Conservation (phyloP, 2,888 invertebrate species). For the Bombylius major region DNA sequence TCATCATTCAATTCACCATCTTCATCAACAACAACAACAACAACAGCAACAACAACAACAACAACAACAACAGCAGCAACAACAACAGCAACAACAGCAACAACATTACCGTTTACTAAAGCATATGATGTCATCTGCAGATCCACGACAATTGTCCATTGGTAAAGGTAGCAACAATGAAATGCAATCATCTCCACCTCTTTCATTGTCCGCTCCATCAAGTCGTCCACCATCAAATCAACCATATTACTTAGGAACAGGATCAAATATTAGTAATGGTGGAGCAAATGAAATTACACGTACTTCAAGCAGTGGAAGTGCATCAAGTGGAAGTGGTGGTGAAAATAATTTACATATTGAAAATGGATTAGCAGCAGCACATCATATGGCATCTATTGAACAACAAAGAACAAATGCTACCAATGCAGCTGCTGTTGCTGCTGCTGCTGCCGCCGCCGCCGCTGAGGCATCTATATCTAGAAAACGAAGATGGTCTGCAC, state of each 20-base stretch:
- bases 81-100: not conserved
- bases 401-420: slow-evolving; percentile 1
- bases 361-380: not conserved
- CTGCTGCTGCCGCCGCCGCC: slow-evolving; percentile 11
- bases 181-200: slow-evolving; percentile 5
- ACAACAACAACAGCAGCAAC: not conserved
- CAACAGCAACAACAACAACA: not conserved
- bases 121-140: slow-evolving; percentile 2
- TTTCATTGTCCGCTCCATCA: slow-evolving; percentile 2
- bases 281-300: not conserved
- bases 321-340: not conserved
- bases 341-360: not conserved
- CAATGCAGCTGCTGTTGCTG: slow-evolving; percentile 8
- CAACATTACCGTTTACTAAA: not conserved
- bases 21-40: not conserved
- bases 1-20: slow-evolving; percentile 1
- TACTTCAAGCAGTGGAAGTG: not conserved
- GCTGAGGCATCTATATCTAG: slow-evolving; percentile 25
- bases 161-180: slow-evolving; percentile 4
- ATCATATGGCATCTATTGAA: not conserved
- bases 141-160: slow-evolving; percentile 4
- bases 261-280: too few relatives aligned
- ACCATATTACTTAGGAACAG: slow-evolving; percentile 9
- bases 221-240: slow-evolving; percentile 11
- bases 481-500: slow-evolving; percentile 39